Evolutionary conservation across 2,888 invertebrate species (phyloP).

Genomic region (Sipha maydis): DNA sequence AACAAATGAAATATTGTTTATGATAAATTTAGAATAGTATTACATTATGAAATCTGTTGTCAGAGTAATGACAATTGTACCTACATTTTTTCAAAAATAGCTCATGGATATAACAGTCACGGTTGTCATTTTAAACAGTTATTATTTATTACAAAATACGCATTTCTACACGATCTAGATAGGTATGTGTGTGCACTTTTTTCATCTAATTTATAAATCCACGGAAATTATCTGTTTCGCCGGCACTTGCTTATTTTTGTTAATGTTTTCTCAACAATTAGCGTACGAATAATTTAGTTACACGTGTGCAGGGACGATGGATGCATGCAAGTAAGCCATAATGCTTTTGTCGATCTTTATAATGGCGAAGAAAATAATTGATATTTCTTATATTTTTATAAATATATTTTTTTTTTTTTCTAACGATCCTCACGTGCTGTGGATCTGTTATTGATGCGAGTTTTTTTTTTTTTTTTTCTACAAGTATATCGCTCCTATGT

Average conservation of each 20-base stretch:
- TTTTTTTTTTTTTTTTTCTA: no score
- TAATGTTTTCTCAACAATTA: no score
- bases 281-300: no score
- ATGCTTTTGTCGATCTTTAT: no score
- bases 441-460: no score
- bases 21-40: not conserved
- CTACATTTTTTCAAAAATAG: slow-evolving; percentile 16
- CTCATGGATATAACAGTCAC: slow-evolving; percentile 50
- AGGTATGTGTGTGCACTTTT: not conserved
- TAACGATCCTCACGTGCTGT: no score
- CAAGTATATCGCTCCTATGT: no score
- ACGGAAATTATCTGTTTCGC: not conserved
- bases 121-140: slow-evolving; percentile 43
- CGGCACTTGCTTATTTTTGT: not conserved
- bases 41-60: slow-evolving; percentile 13
- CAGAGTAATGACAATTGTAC: slow-evolving; percentile 7
- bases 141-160: slow-evolving; percentile 49
- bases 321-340: no score
- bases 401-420: no score
- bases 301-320: no score
- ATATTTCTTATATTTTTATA: no score
- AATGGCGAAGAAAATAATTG: no score
- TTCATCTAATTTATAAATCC: not conserved
- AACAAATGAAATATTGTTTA: not conserved
- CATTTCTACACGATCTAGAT: not conserved